A percentile compares a stretch with the other conserved stretches of the same genome.
These are phyloP conservation scores for Ferdinandea cuprea DNA, from an alignment of 2,888 invertebrate species.

Conservation along the genomic window DNA sequence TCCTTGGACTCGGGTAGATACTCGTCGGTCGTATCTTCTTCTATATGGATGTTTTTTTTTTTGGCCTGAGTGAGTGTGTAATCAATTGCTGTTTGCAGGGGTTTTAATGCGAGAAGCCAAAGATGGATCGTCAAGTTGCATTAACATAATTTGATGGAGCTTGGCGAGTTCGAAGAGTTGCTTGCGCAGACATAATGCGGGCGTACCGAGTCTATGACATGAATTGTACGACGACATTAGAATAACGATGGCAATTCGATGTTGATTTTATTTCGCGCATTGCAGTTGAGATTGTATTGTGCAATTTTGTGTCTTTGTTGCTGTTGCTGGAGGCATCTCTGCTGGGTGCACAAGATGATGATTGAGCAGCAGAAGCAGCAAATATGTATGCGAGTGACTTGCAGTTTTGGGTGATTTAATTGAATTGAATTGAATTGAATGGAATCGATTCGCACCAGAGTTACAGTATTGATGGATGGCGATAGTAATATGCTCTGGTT, in stretches of 20 bases:
- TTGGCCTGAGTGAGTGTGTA: slow-evolving; percentile 18
- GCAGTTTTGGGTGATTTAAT: slow-evolving; percentile 51
- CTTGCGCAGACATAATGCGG: slow-evolving; percentile 58
- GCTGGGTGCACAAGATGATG: slow-evolving; percentile 41
- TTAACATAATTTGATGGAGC: slow-evolving; percentile 68
- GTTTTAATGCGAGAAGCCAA: slow-evolving; percentile 52
- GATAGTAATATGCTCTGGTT: slow-evolving; percentile 11
- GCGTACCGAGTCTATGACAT: slow-evolving; percentile 33
- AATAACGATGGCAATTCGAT: slow-evolving; percentile 59
- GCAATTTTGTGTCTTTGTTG: slow-evolving; percentile 22
- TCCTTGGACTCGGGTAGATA: slow-evolving; percentile 7
- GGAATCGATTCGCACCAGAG: background rate
- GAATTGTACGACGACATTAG: slow-evolving; percentile 46
- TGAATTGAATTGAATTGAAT: slow-evolving; percentile 42
- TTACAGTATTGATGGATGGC: slow-evolving; percentile 9
- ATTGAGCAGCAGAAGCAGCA: slow-evolving; percentile 47
- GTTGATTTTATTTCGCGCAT: slow-evolving; percentile 47
- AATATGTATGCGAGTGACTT: slow-evolving; percentile 60
- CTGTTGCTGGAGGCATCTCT: slow-evolving; percentile 23
- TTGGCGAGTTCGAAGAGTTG: slow-evolving; percentile 6
- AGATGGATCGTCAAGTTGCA: slow-evolving; percentile 68
- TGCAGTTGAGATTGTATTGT: slow-evolving; percentile 28
- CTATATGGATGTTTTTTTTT: too few relatives aligned
- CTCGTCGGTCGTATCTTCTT: background rate
- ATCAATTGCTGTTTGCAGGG: slow-evolving; percentile 67